Evolutionary conservation across 2,888 invertebrate species (phyloP).

Genomic region (Uropetala carovei): DNA sequence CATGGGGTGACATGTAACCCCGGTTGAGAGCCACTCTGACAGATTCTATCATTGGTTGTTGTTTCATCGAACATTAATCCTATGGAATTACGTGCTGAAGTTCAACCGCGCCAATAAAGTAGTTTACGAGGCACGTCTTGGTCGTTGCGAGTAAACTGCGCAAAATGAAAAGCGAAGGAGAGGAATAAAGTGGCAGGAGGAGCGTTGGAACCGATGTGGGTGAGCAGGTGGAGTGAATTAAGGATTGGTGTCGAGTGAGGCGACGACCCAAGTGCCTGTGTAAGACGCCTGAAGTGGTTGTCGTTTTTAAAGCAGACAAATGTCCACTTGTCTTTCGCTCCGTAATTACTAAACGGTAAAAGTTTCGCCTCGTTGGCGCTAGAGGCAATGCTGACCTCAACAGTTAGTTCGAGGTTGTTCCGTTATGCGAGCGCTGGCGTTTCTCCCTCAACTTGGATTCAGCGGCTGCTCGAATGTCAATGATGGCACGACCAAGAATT

Average conservation of each 20-base stretch:
- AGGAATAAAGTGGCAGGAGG: neutral
- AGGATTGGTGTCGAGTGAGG: neutral
- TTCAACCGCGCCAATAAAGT: too few species aligned
- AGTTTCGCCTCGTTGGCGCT: conserved; percentile 10
- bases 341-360: neutral
- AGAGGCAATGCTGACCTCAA: neutral
- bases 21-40: too few species aligned
- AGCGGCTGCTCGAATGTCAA: neutral
- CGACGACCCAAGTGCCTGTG: neutral
- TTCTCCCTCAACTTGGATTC: neutral
- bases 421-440: neutral
- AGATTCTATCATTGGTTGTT: too few species aligned
- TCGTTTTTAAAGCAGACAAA: neutral
- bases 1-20: too few species aligned
- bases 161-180: too few species aligned
- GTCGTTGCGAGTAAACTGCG: too few species aligned
- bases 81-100: too few species aligned
- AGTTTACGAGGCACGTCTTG: too few species aligned
- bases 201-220: neutral
- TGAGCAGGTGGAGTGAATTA: conserved; percentile 21
- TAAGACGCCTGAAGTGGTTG: neutral
- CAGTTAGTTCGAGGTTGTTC: conserved; percentile 39
- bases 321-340: conserved; percentile 31
- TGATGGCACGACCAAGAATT: neutral
- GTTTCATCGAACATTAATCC: too few species aligned